Conservation (phyloP, 1,140 invertebrate species). For the Drosophila sp. region DNA sequence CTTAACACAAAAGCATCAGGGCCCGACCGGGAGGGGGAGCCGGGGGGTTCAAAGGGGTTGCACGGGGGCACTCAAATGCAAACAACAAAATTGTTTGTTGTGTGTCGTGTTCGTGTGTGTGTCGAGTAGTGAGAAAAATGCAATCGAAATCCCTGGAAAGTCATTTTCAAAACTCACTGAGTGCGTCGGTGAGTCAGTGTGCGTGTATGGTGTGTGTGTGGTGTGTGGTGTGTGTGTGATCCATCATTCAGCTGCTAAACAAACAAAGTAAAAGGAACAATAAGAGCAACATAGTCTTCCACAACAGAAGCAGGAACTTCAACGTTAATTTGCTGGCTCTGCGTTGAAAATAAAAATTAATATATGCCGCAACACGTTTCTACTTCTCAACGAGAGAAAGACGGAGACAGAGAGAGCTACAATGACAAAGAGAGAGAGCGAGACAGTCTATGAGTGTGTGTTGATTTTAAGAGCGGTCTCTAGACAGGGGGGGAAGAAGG, state of each 20-base stretch:
- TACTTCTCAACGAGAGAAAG: slow-evolving; percentile 42
- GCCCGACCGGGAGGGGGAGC: background rate
- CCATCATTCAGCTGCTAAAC: slow-evolving; percentile 77
- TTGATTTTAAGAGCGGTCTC: slow-evolving; percentile 54
- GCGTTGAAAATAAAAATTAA: slow-evolving; percentile 78
- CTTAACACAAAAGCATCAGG: slow-evolving; percentile 58
- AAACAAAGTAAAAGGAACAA: slow-evolving; percentile 55
- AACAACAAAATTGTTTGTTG: slow-evolving; percentile 44
- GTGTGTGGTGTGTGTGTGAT: slow-evolving; percentile 54
- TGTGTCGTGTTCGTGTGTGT: background rate
- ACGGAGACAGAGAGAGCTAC: background rate
- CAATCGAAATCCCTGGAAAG: slow-evolving; percentile 68
- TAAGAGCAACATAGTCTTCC: slow-evolving; percentile 16
- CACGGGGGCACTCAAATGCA: slow-evolving; percentile 24
- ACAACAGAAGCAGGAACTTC: slow-evolving; percentile 34
- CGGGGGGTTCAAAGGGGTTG: slow-evolving; percentile 9
- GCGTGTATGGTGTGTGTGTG: background rate
- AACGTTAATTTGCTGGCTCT: slow-evolving; percentile 66
- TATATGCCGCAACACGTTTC: slow-evolving; percentile 77
- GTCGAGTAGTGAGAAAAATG: slow-evolving; percentile 47
- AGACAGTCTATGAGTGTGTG: slow-evolving; percentile 41
- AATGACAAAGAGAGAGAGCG: background rate
- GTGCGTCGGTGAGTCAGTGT: slow-evolving; percentile 31
- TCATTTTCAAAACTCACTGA: slow-evolving; percentile 49
- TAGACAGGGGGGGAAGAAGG: too few relatives aligned